Evolutionary conservation across 2,113 vertebrate species (phyloP), one percentile per base, ranked within the genome.

Genomic region (Rallus limicola): DNA sequence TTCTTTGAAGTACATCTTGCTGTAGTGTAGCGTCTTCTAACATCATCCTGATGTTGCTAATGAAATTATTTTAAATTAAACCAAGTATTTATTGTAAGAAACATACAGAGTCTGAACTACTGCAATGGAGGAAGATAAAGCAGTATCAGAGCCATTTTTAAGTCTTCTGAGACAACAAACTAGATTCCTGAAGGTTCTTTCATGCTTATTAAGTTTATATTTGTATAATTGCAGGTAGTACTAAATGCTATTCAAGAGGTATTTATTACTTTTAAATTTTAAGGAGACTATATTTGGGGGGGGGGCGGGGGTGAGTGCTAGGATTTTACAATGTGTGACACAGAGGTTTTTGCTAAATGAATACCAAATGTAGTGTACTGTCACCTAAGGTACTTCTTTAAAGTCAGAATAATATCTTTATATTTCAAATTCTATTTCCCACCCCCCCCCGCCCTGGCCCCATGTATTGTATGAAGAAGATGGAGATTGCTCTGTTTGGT

Each of bases 381-480:
- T 82, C 28, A 76, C 44, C 5, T 28, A 3, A 72, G 89, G 4
- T 65, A 34, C 28, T 69, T 69, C 24, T 88, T 77, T 59, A 38
- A 65, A 92, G 81, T 5, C 77, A 21, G 11, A 59, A 10, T 2
- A 72, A 4, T 53, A 50, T 11, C 31, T 84, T 77, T 53, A 4
- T 44, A 36, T 67, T 60, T 89, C 63, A n/a, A 71, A 36, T 67
- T 17, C 2, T 5, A 25, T 69, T 5, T 13, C 40, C 20, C 38
- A 21, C 42, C 6, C 1, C 11, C 12, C 5, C 12, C 26, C 9
- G 36, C 8, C 36, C 36, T 9, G 36, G 0, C 12, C 5, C 13
- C 26, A 0, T 56, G 9, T 38, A 15, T 48, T 68, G 2, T n/a
- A 16, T 26, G 40, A 81, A 71, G 52, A 81, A 67, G 16, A 53